These are phyloP conservation scores for Poecilia wingei DNA, from an alignment of 2,797 vertebrate genomes.

Conservation along the genomic window DNA sequence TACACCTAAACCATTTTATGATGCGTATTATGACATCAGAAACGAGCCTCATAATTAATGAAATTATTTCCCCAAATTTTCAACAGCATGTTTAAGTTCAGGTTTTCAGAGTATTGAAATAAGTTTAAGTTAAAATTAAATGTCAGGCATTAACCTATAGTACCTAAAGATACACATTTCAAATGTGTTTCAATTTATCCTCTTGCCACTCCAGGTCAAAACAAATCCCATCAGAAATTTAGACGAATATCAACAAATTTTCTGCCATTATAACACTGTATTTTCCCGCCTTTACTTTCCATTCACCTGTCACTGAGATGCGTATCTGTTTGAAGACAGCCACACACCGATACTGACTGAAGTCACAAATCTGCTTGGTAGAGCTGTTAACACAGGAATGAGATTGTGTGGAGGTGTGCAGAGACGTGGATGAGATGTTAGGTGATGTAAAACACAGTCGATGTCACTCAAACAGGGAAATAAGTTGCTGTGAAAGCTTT, in stretches of 20 bases:
- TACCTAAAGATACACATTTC: background rate
- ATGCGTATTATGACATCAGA: background rate
- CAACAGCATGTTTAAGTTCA: background rate
- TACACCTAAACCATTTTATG: background rate
- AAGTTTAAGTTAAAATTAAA: background rate
- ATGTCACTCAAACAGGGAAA: background rate
- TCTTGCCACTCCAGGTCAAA: background rate
- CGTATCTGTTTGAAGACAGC: background rate
- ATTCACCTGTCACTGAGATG: background rate
- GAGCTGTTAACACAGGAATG: slow-evolving; percentile 1
- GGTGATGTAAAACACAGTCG: background rate
- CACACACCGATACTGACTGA: background rate
- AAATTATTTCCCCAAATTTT: background rate
- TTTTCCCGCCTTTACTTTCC: background rate
- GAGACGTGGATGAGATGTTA: background rate
- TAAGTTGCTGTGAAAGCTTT: slow-evolving; percentile 2
- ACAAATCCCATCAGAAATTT: background rate
- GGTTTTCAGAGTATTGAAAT: background rate
- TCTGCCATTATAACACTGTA: background rate
- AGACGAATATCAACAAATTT: background rate
- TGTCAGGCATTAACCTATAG: background rate
- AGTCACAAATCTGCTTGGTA: background rate
- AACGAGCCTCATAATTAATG: background rate
- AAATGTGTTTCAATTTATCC: background rate
- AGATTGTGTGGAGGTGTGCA: slow-evolving; percentile 1